These are phyloP conservation scores for Caenorhabditis inopinata DNA, from an alignment of 1,140 invertebrate genomes.

Conservation along the genomic window DNA sequence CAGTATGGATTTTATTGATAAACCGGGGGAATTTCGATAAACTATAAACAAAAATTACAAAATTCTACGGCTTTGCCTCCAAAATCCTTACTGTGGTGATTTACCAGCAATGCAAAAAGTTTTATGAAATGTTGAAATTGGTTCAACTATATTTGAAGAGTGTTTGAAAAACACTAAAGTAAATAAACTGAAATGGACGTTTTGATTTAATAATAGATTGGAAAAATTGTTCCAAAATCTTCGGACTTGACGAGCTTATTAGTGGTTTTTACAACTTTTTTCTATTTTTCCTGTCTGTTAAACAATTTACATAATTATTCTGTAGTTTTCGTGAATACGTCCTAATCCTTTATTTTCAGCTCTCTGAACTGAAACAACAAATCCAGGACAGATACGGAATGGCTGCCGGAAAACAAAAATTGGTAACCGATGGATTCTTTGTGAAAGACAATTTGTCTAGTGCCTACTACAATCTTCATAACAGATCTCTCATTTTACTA, in stretches of 20 bases:
- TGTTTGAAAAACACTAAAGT: too few relatives aligned
- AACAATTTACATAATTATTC: constrained; percentile 35
- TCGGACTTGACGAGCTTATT: too few relatives aligned
- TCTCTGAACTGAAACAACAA: constrained; percentile 83
- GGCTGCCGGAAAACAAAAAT: constrained; percentile 95
- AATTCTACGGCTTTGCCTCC: not conserved
- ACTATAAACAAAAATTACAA: too few relatives aligned
- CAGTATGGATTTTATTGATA: constrained; percentile 68
- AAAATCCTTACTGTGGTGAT: too few relatives aligned
- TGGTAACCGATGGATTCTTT: constrained; percentile 89
- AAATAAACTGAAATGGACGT: too few relatives aligned
- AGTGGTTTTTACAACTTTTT: too few relatives aligned
- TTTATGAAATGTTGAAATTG: too few relatives aligned
- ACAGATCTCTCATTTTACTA: constrained; percentile 80
- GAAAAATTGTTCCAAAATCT: too few relatives aligned
- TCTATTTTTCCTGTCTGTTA: constrained; percentile 14
- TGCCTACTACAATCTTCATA: constrained; percentile 90
- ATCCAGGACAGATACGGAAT: constrained; percentile 85
- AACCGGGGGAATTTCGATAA: too few relatives aligned
- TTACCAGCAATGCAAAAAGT: too few relatives aligned
- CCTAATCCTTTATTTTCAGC: constrained; percentile 64
- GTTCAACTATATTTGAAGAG: too few relatives aligned
- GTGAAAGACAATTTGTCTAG: constrained; percentile 93
- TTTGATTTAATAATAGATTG: too few relatives aligned
- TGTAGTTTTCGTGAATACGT: not conserved